A percentile compares a stretch with the other conserved stretches of the same genome.
These are phyloP conservation scores for Hypotaenidia philippensis DNA, from an alignment of 2,797 vertebrate species.

Conservation along the genomic window DNA sequence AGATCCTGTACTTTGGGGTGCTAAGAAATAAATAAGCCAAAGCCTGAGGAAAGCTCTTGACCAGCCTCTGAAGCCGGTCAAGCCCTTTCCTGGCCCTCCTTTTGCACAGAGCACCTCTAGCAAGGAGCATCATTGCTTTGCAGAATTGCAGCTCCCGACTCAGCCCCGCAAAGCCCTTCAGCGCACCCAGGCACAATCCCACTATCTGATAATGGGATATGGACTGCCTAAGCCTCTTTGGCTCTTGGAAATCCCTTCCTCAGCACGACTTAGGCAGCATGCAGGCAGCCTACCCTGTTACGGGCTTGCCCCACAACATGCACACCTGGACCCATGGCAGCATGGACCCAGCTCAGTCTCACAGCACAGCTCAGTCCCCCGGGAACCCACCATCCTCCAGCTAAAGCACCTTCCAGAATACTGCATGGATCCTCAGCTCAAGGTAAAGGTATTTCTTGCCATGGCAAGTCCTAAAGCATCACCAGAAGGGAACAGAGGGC, in stretches of 20 bases:
- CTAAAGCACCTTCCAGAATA: background rate
- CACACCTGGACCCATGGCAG: rapidly evolving
- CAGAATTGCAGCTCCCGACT: background rate
- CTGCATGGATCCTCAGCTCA: background rate
- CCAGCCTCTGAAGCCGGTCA: background rate
- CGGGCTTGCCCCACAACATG: rapidly evolving
- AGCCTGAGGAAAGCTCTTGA: background rate
- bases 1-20: background rate
- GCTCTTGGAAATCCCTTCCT: constrained; percentile 40
- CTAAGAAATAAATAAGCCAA: background rate
- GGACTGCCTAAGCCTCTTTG: constrained; percentile 26
- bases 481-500: background rate
- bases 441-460: background rate
- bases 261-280: background rate
- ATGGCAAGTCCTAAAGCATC: background rate
- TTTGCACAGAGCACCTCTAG: rapidly evolving
- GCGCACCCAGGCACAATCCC: background rate
- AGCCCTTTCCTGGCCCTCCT: background rate
- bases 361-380: background rate
- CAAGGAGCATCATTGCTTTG: background rate
- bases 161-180: background rate
- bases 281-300: background rate
- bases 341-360: background rate
- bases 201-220: constrained; percentile 47
- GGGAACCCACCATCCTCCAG: background rate